Evolutionary conservation across 2,888 invertebrate genomes (phyloP).

Genomic region (Erebia ligea): DNA sequence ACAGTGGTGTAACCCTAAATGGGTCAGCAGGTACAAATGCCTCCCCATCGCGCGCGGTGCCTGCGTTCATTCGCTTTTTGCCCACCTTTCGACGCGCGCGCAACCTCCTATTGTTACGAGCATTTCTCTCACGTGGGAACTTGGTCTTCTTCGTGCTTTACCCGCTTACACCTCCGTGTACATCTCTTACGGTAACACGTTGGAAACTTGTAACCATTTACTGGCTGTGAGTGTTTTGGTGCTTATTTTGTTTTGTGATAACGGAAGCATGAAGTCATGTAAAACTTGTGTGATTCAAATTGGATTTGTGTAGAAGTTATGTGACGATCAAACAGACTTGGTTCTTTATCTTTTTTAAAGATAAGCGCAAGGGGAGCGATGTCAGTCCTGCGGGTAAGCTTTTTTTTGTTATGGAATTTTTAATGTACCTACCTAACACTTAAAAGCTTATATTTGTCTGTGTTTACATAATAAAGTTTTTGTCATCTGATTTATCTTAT

Average conservation of each 20-base stretch:
- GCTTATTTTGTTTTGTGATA: constrained; percentile 58
- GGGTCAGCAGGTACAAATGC: constrained; percentile 75
- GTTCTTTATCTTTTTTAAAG: constrained; percentile 45
- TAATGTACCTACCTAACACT: neutral
- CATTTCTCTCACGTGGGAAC: constrained; percentile 82
- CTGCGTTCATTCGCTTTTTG: constrained; percentile 79
- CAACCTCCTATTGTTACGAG: constrained; percentile 73
- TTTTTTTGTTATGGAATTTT: constrained; percentile 35
- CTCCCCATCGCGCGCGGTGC: constrained; percentile 49
- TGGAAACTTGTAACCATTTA: constrained; percentile 37
- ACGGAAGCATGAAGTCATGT: constrained; percentile 57
- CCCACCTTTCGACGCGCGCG: constrained; percentile 81
- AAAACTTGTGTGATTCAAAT: constrained; percentile 48
- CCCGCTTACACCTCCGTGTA: constrained; percentile 60
- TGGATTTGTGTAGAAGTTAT: constrained; percentile 65
- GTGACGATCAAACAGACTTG: constrained; percentile 73
- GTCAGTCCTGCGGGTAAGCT: constrained; percentile 69
- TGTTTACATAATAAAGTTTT: neutral
- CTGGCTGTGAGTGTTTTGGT: constrained; percentile 51
- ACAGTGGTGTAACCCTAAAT: constrained; percentile 53
- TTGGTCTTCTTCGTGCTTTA: constrained; percentile 70
- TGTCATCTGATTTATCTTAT: constrained; percentile 6
- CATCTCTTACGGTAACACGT: constrained; percentile 62
- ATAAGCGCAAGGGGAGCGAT: constrained; percentile 62
- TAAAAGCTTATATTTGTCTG: neutral